These are phyloP conservation scores for Mesembrinibis cayennensis DNA, from an alignment of 2,113 vertebrate species.

Conservation along the genomic window DNA sequence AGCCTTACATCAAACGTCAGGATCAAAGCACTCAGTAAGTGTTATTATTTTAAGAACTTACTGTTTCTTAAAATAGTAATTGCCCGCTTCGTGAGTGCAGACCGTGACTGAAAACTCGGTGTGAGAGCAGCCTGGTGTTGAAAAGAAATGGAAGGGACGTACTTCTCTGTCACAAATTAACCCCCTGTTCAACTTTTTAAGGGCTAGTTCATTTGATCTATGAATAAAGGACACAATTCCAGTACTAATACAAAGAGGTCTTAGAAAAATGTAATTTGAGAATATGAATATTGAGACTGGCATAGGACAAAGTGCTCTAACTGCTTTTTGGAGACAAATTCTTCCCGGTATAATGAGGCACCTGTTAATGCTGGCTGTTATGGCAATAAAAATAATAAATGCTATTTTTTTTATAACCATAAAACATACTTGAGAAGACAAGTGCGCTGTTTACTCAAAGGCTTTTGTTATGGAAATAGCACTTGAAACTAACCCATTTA, in stretches of 20 bases:
- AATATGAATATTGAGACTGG: not conserved
- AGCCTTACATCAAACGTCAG: accelerated
- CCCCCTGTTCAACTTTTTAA: not conserved
- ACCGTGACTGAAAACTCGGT: not conserved
- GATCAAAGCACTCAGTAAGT: not conserved
- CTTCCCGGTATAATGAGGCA: not conserved
- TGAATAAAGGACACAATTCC: accelerated
- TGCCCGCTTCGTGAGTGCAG: not conserved
- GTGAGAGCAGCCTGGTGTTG: not conserved
- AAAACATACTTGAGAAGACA: not conserved
- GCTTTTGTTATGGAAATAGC: not conserved
- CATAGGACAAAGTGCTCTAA: not conserved
- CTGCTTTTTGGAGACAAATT: not conserved
- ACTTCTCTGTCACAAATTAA: accelerated
- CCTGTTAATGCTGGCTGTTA: not conserved
- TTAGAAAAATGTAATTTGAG: not conserved
- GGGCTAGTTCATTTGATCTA: not conserved
- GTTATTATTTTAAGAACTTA: not conserved
- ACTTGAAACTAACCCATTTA: not conserved
- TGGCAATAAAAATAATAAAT: not conserved
- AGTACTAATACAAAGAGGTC: not conserved
- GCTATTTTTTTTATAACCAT: not conserved
- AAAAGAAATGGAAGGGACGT: not conserved
- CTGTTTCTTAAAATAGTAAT: not conserved
- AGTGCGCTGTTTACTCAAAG: not conserved